These are phyloP conservation scores for Morpho deidamia DNA, from an alignment of 2,888 invertebrate genomes.

Conservation along the genomic window DNA sequence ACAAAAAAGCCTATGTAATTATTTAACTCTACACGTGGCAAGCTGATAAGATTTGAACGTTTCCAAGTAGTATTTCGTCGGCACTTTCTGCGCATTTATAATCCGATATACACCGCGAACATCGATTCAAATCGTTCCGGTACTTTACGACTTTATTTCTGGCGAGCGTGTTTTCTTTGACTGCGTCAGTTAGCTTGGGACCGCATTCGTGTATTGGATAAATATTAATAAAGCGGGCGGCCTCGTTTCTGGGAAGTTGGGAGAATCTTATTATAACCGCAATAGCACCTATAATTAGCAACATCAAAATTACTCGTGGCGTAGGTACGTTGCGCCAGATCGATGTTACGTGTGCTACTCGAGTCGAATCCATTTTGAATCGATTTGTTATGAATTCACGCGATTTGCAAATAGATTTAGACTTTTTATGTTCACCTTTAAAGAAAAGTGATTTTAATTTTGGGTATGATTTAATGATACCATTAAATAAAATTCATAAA, in stretches of 20 bases:
- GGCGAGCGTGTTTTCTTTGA: slow-evolving; percentile 72
- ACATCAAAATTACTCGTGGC: slow-evolving; percentile 71
- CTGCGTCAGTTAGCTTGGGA: slow-evolving; percentile 74
- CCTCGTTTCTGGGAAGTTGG: slow-evolving; percentile 77
- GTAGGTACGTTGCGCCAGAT: slow-evolving; percentile 59
- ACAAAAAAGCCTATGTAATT: background rate
- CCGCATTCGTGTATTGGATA: slow-evolving; percentile 70
- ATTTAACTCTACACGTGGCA: slow-evolving; percentile 11
- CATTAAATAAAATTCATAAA: no score
- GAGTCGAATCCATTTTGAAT: slow-evolving; percentile 43
- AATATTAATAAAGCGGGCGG: slow-evolving; percentile 77
- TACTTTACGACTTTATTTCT: slow-evolving; percentile 77
- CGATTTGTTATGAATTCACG: slow-evolving; percentile 43
- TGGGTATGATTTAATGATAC: no score
- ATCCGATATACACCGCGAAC: slow-evolving; percentile 62
- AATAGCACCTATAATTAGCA: slow-evolving; percentile 78
- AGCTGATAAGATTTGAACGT: slow-evolving; percentile 36
- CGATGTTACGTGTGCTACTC: slow-evolving; percentile 61
- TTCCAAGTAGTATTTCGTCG: slow-evolving; percentile 55
- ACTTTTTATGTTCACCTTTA: no score
- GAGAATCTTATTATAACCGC: slow-evolving; percentile 78
- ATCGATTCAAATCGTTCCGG: slow-evolving; percentile 73
- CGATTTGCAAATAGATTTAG: slow-evolving; percentile 29
- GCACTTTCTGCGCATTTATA: slow-evolving; percentile 63
- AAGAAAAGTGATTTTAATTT: no score